Evolutionary conservation across 2,888 invertebrate species (phyloP), one percentile per base, ranked within the genome.

Genomic region (Chymomyza amoena): DNA sequence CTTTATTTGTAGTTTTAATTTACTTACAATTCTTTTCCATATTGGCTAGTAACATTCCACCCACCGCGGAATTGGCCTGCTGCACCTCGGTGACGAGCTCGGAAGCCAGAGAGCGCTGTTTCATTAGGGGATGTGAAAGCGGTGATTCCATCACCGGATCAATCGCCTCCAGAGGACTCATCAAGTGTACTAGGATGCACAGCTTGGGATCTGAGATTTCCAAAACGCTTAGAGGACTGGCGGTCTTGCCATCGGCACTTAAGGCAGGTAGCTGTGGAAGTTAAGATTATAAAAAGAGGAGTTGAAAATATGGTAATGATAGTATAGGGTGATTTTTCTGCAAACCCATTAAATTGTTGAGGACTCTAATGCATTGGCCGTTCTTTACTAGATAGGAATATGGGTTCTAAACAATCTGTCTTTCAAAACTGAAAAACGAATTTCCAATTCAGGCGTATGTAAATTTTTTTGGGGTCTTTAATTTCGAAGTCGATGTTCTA

Each of bases 121-220:
- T 94, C 68, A 95, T 93, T 79, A 97, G 91, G 1, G 97, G 97
- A 91, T 96, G 95, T 28, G 96, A 93, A 68, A 97, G 93, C 1
- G 97, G 97, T 5, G 97, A 96, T 91, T 97, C 97, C 84, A 97
- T 92, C 66, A 96, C 93, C 6, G 97, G 97, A 91, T 97, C 97
- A 78, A 97, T 95, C 1, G 97, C 95, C 90, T 97, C 97, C 88
- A 97, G 90, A 0, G 96, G 96, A 82, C 97, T 96, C 97, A 97
- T 97, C 80, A 97, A 93, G 90, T 97, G 97, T 64, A 97, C 96
- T 75, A 97, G 92, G 86, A 97, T 95, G 92, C 96, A 97, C 78
- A 96, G 93, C 91, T 97, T 97, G 3, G 97, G 97, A 92, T 97
- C 97, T 68, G 97, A 96, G 70, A 97, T 95, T 92, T 96, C 96